Evolutionary conservation across 23 tunicate species (phyloP).

Genomic region (Ciona savignyi): DNA sequence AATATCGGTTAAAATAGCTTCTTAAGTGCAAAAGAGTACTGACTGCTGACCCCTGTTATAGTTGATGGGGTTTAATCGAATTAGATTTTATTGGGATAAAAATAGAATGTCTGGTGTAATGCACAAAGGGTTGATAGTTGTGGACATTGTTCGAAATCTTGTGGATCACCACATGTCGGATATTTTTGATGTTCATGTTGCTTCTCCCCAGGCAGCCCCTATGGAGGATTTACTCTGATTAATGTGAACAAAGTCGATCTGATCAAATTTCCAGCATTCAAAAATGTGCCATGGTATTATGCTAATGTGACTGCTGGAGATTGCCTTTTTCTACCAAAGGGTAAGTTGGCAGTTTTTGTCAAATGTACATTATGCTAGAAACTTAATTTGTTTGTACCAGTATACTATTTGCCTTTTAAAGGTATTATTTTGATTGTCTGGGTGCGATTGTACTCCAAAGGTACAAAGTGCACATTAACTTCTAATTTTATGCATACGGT

Average conservation of each 20-base stretch:
- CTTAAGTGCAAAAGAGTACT: no score
- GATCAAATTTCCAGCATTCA: conserved; percentile 18
- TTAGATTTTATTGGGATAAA: no score
- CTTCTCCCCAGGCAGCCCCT: conserved; percentile 5
- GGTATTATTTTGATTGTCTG: background rate
- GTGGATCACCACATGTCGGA: background rate
- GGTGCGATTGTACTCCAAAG: background rate
- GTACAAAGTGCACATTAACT: no score
- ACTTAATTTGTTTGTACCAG: background rate
- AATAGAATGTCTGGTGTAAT: no score
- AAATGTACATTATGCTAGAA: background rate
- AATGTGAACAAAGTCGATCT: conserved; percentile 32
- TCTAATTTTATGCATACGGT: no score
- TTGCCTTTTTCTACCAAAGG: conserved; percentile 31
- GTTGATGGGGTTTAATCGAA: no score
- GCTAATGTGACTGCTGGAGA: conserved; percentile 33
- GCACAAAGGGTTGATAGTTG: no score
- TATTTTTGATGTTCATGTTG: background rate
- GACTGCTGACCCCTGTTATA: no score
- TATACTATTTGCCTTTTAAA: background rate
- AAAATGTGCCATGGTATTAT: conserved; percentile 31
- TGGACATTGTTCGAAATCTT: no score
- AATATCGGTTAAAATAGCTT: no score
- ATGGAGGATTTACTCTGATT: conserved; percentile 30
- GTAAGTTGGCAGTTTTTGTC: background rate